Percentiles rank a stretch among this genome's conserved stretches.
These are phyloP conservation scores for Pandemis cinnamomeana DNA, from an alignment of 2,888 invertebrate genomes.

Conservation along the genomic window DNA sequence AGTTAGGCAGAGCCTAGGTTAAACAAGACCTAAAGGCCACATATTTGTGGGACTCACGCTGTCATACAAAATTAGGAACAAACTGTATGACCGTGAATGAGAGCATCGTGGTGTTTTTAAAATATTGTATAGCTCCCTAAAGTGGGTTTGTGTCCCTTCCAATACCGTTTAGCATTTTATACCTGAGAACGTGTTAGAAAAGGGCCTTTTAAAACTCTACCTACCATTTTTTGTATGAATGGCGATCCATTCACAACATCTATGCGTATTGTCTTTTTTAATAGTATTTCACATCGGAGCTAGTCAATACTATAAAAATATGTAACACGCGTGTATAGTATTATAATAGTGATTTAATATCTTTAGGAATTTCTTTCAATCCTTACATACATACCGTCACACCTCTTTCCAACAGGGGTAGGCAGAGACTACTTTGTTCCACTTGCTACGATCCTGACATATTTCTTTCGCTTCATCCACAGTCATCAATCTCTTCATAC, in stretches of 20 bases:
- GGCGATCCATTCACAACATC: not conserved
- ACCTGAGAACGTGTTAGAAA: conserved; percentile 6
- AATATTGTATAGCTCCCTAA: not conserved
- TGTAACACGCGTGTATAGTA: not conserved
- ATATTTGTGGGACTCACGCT: too few relatives aligned
- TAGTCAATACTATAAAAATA: not conserved
- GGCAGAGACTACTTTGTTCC: too few relatives aligned
- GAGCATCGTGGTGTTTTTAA: not conserved
- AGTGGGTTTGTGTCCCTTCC: not conserved
- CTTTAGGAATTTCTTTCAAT: not conserved
- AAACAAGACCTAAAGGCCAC: too few relatives aligned
- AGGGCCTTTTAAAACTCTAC: not conserved
- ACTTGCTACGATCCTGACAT: too few relatives aligned
- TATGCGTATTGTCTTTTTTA: not conserved
- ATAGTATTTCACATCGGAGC: not conserved
- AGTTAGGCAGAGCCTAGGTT: too few relatives aligned
- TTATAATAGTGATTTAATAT: not conserved
- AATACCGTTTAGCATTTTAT: not conserved
- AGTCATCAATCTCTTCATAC: too few relatives aligned
- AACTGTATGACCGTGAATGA: not conserved
- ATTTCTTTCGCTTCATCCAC: too few relatives aligned
- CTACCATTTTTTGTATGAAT: not conserved
- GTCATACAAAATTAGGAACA: too few relatives aligned
- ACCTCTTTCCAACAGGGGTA: too few relatives aligned
- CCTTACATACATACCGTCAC: too few relatives aligned